Evolutionary conservation across 2,888 invertebrate genomes (phyloP).

Genomic region (Corbicula japonica): DNA sequence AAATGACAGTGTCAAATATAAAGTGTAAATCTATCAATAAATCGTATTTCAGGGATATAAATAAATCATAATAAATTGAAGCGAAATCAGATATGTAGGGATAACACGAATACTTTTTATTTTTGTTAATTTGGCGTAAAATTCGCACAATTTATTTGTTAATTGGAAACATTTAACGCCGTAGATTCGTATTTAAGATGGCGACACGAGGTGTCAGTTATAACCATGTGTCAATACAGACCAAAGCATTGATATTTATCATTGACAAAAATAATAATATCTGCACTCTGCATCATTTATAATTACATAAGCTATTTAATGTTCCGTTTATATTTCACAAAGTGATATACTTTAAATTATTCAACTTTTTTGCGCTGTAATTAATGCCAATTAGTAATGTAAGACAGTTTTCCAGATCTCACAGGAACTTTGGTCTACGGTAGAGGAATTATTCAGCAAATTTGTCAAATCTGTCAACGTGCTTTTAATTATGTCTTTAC

Average conservation of each 20-base stretch:
- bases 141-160: constrained; percentile 51
- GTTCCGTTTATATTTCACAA: neutral
- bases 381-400: constrained; percentile 26
- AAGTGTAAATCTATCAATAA: constrained; percentile 33
- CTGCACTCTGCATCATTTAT: constrained; percentile 16
- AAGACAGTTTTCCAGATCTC: constrained; percentile 16
- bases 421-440: constrained; percentile 46
- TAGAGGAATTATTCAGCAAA: constrained; percentile 41
- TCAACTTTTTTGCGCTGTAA: constrained; percentile 4
- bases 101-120: constrained; percentile 45
- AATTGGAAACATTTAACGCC: constrained; percentile 47
- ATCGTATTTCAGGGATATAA: constrained; percentile 38
- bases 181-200: constrained; percentile 41
- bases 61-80: constrained; percentile 42
- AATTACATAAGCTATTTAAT: constrained; percentile 24
- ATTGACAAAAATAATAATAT: constrained; percentile 19
- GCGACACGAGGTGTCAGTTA: constrained; percentile 49
- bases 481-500: constrained; percentile 25
- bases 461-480: constrained; percentile 28
- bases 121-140: constrained; percentile 50
- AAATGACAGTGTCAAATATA: constrained; percentile 52
- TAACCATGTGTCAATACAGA: constrained; percentile 27
- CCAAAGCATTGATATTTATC: constrained; percentile 35
- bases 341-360: constrained; percentile 25
- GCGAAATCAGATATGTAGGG: constrained; percentile 46